Base-by-base conservation (phyloP, 2,888 invertebrate species). In the Lamellibrachia satsuma region DNA sequence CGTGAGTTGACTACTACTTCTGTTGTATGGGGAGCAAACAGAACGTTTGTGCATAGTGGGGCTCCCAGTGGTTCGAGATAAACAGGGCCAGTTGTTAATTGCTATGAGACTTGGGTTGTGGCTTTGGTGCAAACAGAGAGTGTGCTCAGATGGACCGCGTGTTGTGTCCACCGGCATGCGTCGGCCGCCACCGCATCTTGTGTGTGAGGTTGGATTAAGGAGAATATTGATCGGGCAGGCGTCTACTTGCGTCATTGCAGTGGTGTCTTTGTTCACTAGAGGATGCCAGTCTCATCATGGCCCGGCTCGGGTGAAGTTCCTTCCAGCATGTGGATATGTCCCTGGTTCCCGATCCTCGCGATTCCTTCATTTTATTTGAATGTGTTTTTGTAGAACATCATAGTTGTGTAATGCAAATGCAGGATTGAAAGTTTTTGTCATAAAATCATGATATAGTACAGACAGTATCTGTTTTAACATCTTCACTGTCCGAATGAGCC, bases 221-320 rank as follows among this genome's bases (percentile, higher is more conserved):
- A 75, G 75, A 75, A n/a, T 75, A 75, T 75, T 75, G 75, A 75
- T 75, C 75, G 75, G 15, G 22, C 75, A 6, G n/a, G 15, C 2
- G 75, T 75, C 75, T 75, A 75, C 75, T 75, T 75, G 75, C 75
- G 75, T 75, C 75, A 75, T 75, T 75, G 75, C n/a, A n/a, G 75
- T 75, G 75, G 15, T 75, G 75, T 75, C 75, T 75, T 75, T 75
- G 75, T 75, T 75, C 75, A n/a, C 75, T 75, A 3, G 75, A 75
- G 75, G 75, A 75, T 75, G 75, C 75, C 75, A 22, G 75, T n/a
- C 15, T 15, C n/a, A 22, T 15, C 22, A 15, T 6, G 22, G 75
- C 22, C 3, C 22, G 6, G 22, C 75, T 75, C 75, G 22, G 75
- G 75, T 75, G 75, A 75, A 11, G 22, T n/a, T 75, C 75, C 75